Percentiles rank a stretch among this genome's conserved stretches.
Evolutionary conservation across 2,797 vertebrate species (phyloP).

Genomic region (Poeciliopsis infans): DNA sequence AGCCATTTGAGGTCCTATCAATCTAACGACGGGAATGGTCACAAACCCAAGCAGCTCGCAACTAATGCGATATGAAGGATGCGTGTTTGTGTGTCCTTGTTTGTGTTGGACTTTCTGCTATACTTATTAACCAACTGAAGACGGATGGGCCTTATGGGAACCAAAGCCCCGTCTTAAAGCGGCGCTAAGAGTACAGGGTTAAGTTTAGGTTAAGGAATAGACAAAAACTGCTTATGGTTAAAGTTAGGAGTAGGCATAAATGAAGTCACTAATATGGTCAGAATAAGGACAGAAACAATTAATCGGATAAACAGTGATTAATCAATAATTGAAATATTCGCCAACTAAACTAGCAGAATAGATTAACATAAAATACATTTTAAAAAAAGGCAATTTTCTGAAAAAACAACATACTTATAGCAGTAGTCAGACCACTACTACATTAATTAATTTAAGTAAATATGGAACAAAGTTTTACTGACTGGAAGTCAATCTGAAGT

Average conservation of each 20-base stretch:
- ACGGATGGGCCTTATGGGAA: not conserved
- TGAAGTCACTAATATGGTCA: not conserved
- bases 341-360: too few relatives aligned
- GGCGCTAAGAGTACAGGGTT: not conserved
- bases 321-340: too few relatives aligned
- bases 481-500: not conserved
- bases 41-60: constrained; percentile 44
- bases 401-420: too few relatives aligned
- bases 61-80: constrained; percentile 1
- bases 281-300: too few relatives aligned
- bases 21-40: constrained; percentile 60
- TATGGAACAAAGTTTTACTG: not conserved
- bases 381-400: too few relatives aligned
- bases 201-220: not conserved
- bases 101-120: constrained; percentile 42
- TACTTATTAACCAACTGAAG: constrained; percentile 4
- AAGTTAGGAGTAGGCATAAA: not conserved
- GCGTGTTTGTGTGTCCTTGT: constrained; percentile 2
- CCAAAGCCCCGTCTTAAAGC: not conserved
- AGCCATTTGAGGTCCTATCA: constrained; percentile 76
- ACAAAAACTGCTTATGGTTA: not conserved
- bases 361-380: too few relatives aligned
- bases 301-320: too few relatives aligned
- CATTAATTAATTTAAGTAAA: not conserved
- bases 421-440: not conserved